Evolutionary conservation across 2,113 vertebrate species (phyloP).

Genomic region (Stigmatopora nigra): DNA sequence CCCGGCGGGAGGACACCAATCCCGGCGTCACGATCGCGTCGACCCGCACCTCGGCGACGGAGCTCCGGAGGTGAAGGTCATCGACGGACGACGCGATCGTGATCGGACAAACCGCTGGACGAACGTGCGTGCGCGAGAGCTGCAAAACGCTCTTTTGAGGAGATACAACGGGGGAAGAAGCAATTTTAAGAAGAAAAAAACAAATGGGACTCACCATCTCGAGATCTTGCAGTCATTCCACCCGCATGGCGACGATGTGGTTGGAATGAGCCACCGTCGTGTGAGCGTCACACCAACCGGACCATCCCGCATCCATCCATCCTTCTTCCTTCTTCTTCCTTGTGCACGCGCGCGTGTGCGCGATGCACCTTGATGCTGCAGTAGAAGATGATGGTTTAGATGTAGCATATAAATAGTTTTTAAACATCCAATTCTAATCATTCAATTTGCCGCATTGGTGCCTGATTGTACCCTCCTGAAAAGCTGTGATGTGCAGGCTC

Average conservation of each 20-base stretch:
- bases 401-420: not conserved
- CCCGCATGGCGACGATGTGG: conserved; percentile 32
- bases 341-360: not conserved
- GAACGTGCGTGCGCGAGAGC: not conserved
- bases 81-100: not conserved
- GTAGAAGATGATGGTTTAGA: conserved; percentile 30
- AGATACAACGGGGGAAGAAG: not conserved
- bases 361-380: conserved; percentile 19
- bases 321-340: conserved; percentile 13
- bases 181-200: not conserved
- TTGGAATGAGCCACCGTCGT: conserved; percentile 33
- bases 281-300: conserved; percentile 40
- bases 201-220: conserved; percentile 64
- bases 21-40: not conserved
- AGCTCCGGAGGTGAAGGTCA: conserved; percentile 7
- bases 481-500: conserved; percentile 63
- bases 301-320: conserved; percentile 56
- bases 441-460: conserved; percentile 28
- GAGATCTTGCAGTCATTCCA: conserved; percentile 53
- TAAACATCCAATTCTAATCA: too few relatives aligned
- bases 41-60: not conserved
- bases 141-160: not conserved
- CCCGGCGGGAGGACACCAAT: not conserved
- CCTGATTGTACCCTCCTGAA: conserved; percentile 46
- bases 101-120: not conserved